Evolutionary conservation across 2,888 invertebrate genomes (phyloP), one percentile per base, ranked within the genome.

Genomic region (Proisotoma minuta): DNA sequence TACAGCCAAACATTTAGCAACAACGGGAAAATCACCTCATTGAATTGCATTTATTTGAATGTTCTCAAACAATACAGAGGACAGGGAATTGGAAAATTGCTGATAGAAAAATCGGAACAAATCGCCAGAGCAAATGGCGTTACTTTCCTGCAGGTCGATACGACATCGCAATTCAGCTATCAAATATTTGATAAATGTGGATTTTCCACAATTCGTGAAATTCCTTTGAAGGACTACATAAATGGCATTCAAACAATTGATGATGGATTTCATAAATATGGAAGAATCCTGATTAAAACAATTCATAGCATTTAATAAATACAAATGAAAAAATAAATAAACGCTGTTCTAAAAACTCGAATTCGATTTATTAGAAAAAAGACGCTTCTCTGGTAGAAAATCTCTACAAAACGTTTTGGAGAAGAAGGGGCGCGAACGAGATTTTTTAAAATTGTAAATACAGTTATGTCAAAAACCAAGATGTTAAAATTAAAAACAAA

Each of bases 21-120:
- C 1, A 15, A 49, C 24, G 23, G 15, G 22, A n/a, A 28, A 5
- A 3, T 58, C 8, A 62, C 34, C 22, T 53, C 63, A n/a, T 53
- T 63, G 27, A 63, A 63, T 18, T 63, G 63, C 27, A 26, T 63
- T 12, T 63, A 63, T n/a, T 39, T 63, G 18, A 59, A 49, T 43
- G 59, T 59, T n/a, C 23, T 59, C 4, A 27, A 39, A 2, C 3
- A 39, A 3, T 43, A 54, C 20, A 54, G 59, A 4, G 59, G 59
- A n/a, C 22, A 40, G 3, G 59, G 59, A 4, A 63, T 63, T 51
- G 63, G 59, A 1, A 56, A 59, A 15, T 3, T 24, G 23, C 34
- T 63, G 4, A 28, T 63, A 5, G 56, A 59, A 20, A 59, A 63
- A 29, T 54, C 53, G 23, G 50, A 39, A 26, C 49, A 40, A 28